Conservation (phyloP, 2,113 vertebrate species). For the Tyrannus savana region DNA sequence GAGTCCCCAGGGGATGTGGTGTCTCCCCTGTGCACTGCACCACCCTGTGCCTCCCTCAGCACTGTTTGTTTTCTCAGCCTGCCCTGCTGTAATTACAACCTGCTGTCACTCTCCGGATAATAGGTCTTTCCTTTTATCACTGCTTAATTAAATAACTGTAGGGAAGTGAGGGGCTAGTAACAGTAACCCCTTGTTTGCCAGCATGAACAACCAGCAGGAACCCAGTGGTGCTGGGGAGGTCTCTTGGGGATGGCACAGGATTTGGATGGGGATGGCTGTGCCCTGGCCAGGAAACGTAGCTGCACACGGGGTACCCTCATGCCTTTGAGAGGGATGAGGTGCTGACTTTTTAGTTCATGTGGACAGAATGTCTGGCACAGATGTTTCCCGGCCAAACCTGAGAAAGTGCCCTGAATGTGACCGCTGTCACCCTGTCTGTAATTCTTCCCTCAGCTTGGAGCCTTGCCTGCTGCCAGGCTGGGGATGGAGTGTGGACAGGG, state of each 20-base stretch:
- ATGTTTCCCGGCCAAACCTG: not conserved
- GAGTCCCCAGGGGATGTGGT: fast-evolving
- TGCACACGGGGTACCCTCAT: fast-evolving
- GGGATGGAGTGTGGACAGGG: not conserved
- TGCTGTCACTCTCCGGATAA: not conserved
- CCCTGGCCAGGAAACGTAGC: not conserved
- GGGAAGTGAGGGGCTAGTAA: slow-evolving; percentile 15
- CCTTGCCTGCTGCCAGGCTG: fast-evolving
- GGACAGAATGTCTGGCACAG: not conserved
- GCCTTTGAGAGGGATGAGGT: not conserved
- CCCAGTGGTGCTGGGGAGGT: not conserved
- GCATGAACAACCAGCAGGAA: not conserved
- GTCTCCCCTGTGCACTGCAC: fast-evolving
- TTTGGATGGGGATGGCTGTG: not conserved
- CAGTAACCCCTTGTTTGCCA: not conserved
- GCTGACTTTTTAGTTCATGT: not conserved
- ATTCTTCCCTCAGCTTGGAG: not conserved
- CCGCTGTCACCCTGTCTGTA: fast-evolving
- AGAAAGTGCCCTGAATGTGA: not conserved
- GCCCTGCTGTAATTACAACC: slow-evolving; percentile 28
- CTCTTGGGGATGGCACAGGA: not conserved
- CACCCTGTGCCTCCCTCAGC: fast-evolving
- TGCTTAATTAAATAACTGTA: slow-evolving; percentile 46
- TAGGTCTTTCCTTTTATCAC: not conserved
- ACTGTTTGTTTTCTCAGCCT: slow-evolving; percentile 5